Base-by-base conservation (phyloP, 2,888 invertebrate species). In the Agrotis clavis region DNA sequence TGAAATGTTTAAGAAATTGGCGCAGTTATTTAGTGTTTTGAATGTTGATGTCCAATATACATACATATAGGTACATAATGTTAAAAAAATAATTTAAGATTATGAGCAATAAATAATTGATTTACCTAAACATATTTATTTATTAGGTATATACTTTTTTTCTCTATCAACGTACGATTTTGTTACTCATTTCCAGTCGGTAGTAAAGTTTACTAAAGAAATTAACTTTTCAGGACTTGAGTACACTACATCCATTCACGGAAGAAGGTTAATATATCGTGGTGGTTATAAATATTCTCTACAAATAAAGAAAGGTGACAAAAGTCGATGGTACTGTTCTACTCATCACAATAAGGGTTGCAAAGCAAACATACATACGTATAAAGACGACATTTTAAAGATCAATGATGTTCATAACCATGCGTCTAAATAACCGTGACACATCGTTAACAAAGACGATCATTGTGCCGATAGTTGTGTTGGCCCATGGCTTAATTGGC, bases 311-410 rank as follows among this genome's bases (percentile, higher is more conserved):
- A 75, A 35, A 9, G 82, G 54, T 0, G 60, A 14, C 47, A 71
- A 51, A 54, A 60, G 6, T 60, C 76, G 80, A 9, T 88, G 88
- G 88, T 62, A 62, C 14, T 89, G 89, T 41, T 87, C 87, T 16
- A 85, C 88, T 0, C 71, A 86, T 19, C 69, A 85, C 25, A 71
- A 73, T 2, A 85, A 82, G 56, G 86, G 87, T 0, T 89, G 87
- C 56, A 69, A 48, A 57, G 82, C 84, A 5, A 65, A 53, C n/a
- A 51, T 74, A 35, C 74, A 74, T 3, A 74, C 74, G 13, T 50
- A 62, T 25, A 0, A 19, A 0, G 51, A 73, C 45, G 18, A 14
- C 0, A 59, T 75, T 13, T 1, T 64, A 2, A 75, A 59, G 19
- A 21, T 73, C 6, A 63, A 75, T 60, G 64, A 73, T 3, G 19